Conservation (phyloP, 2,797 vertebrate genomes). For the Darevskia mixta region DNA sequence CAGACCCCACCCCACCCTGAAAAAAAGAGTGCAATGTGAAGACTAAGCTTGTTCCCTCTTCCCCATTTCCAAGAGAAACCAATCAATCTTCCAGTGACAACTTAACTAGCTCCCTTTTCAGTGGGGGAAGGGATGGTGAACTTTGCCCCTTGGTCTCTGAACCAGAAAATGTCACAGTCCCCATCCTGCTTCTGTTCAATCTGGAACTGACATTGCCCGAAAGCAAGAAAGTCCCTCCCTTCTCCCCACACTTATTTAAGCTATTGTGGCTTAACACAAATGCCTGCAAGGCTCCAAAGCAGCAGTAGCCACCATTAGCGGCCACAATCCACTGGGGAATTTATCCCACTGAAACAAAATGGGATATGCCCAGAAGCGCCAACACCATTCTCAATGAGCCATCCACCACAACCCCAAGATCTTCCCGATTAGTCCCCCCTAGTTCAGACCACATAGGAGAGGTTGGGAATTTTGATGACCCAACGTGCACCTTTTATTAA, state of each 20-base stretch:
- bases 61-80: not conserved
- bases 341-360: not conserved
- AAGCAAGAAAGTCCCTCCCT: not conserved
- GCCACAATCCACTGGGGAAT: no score
- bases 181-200: accelerated
- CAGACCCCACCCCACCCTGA: accelerated
- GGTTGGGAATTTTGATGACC: no score
- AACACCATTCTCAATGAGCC: no score
- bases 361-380: not conserved
- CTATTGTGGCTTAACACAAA: not conserved
- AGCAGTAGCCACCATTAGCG: not conserved
- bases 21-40: constrained; percentile 14
- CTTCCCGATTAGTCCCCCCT: no score
- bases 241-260: constrained; percentile 1
- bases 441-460: no score
- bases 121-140: not conserved
- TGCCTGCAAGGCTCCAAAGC: not conserved
- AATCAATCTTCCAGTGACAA: constrained; percentile 48
- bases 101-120: constrained; percentile 29
- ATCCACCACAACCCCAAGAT: no score
- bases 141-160: constrained; percentile 31
- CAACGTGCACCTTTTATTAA: no score
- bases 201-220: not conserved
- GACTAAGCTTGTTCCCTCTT: not conserved
- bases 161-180: constrained; percentile 10